Evolutionary conservation across 2,113 vertebrate species (phyloP).

Genomic region (Leptocoma aspasia): DNA sequence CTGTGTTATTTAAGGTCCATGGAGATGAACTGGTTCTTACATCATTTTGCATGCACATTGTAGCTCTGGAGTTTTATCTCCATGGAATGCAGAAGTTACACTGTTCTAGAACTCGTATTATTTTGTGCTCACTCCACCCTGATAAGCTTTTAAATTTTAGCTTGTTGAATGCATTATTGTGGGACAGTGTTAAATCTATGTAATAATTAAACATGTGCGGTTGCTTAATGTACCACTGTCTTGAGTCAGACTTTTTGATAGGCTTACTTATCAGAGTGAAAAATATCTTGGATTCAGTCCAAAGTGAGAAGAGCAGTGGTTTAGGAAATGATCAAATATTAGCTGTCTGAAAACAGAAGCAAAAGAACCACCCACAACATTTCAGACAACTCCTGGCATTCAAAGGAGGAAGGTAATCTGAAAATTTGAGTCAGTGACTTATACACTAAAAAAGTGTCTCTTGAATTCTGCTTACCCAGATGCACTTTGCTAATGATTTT

Average conservation of each 20-base stretch:
- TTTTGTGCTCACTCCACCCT: background rate
- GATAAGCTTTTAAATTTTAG: background rate
- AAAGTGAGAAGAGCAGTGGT: background rate
- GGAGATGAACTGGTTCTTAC: background rate
- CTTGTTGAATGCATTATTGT: background rate
- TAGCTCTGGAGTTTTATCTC: background rate
- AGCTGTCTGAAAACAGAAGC: background rate
- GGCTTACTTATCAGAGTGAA: background rate
- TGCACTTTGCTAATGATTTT: background rate
- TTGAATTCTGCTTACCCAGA: background rate
- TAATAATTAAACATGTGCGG: background rate
- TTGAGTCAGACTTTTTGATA: background rate
- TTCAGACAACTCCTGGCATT: background rate
- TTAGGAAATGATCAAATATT: background rate
- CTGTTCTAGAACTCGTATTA: background rate
- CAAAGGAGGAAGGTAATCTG: background rate
- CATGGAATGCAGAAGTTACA: background rate
- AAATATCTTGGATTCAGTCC: background rate
- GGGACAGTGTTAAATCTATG: background rate
- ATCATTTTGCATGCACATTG: background rate
- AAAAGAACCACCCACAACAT: background rate
- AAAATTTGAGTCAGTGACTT: background rate
- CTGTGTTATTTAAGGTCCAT: background rate
- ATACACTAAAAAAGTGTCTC: background rate
- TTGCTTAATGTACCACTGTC: background rate